phyloP scores from a whole-genome alignment of 2,797 vertebrate genomes.

The Odontamblyopus lacepedii region DNA sequence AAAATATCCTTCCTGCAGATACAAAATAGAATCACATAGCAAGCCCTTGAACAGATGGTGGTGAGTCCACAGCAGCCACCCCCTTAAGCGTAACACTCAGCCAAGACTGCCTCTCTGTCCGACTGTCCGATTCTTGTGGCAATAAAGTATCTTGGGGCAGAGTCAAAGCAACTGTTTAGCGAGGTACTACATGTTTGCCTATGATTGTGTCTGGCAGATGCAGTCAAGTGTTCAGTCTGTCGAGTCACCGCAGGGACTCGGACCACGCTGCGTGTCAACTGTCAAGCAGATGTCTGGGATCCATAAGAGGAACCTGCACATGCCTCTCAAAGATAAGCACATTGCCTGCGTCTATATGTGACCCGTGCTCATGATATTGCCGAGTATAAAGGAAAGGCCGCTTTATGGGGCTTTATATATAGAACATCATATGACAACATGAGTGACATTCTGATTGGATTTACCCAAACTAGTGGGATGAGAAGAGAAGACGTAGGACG shows the following conservation, averaged over 20 bases:
- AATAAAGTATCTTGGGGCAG: slow-evolving; percentile 45
- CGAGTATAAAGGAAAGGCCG: slow-evolving; percentile 1
- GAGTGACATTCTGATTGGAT: slow-evolving; percentile 11
- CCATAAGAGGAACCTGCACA: slow-evolving; percentile 23
- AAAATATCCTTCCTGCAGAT: slow-evolving; percentile 11
- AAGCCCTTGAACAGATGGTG: slow-evolving; percentile 58
- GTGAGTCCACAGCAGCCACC: slow-evolving; percentile 44
- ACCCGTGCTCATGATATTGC: slow-evolving; percentile 1
- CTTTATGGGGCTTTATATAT: slow-evolving; percentile 21
- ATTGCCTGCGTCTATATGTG: slow-evolving; percentile 13
- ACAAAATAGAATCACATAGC: slow-evolving; percentile 47
- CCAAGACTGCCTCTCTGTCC: slow-evolving; percentile 33
- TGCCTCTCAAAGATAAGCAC: slow-evolving; percentile 22
- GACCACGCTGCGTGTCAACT: slow-evolving; percentile 51
- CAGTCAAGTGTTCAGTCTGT: slow-evolving; percentile 53
- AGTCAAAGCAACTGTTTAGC: slow-evolving; percentile 64
- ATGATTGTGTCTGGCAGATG: slow-evolving; percentile 61
- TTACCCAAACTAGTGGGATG: neutral
- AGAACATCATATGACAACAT: slow-evolving; percentile 14
- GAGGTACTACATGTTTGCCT: slow-evolving; percentile 53
- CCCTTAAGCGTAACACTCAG: slow-evolving; percentile 46
- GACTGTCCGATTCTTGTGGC: slow-evolving; percentile 53
- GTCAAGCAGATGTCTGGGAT: slow-evolving; percentile 61
- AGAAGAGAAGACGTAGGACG: slow-evolving; percentile 3
- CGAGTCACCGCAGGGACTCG: slow-evolving; percentile 46